Base-by-base conservation (phyloP, 2,888 invertebrate genomes). In the Cheilosia scutellata region DNA sequence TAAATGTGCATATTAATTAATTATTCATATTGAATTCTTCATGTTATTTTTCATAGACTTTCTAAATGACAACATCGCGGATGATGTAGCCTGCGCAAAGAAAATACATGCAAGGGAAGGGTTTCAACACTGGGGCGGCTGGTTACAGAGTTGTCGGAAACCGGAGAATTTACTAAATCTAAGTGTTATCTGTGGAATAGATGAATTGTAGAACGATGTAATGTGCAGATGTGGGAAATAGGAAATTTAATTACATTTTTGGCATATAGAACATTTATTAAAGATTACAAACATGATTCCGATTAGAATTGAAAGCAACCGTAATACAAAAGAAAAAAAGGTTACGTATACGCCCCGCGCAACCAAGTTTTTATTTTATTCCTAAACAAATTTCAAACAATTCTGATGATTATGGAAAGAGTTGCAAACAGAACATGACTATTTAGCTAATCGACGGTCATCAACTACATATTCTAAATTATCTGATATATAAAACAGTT, bases 31-130 rank as follows among this genome's bases (percentile, higher is more conserved):
- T 11, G 29, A 9, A 40, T 31, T 4, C 53, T 1, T 4, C 9
- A 9, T 33, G 11, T 31, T 31, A 31, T 68, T 60, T 65, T 90
- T 37, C 91, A 4, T 11, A 95, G 95, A 94, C 92, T 93, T 95
- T 79, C 88, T 94, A 20, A 94, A 94, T 89, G 94, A 94, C 84
- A 94, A 95, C 88, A 91, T 95, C 44, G 93, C 93, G 0, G 94
- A 95, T 87, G 95, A 95, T 89, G 93, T 94, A 13, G 90, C 93
- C 51, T 95, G 95, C 88, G 95, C 95, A 13, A 94, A 93, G 88
- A 93, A 94, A 74, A 93, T 95, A 68, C 94, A 93, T 90, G 93
- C 93, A 77, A 91, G 94, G 49, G 91, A 93, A 3, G 95, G 95
- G 0, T 95, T 95, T 53, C 79, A 76, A 47, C 82, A 79, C 55